These are phyloP conservation scores for Simalia tracyae DNA, from an alignment of 2,797 vertebrate genomes.

Conservation along the genomic window DNA sequence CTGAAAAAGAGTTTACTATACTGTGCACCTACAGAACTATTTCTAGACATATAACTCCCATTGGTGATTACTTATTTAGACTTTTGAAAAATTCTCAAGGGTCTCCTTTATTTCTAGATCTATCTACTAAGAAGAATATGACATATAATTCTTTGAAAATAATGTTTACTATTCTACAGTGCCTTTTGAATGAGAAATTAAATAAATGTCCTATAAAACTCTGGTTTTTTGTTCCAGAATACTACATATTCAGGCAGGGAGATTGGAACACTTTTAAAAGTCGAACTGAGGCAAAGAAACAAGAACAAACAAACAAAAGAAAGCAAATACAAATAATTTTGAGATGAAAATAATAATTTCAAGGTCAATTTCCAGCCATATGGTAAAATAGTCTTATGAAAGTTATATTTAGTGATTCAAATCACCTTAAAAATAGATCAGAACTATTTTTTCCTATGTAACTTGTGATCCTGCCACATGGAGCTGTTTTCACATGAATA, in stretches of 20 bases:
- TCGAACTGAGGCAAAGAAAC: not conserved
- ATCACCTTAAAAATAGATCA: not conserved
- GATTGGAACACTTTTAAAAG: not conserved
- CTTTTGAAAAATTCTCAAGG: not conserved
- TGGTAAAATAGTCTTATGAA: not conserved
- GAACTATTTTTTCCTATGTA: not conserved
- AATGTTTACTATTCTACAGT: not conserved
- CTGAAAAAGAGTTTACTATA: not conserved
- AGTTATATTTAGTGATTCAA: not conserved
- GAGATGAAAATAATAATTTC: not conserved
- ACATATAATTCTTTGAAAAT: not conserved
- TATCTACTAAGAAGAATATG: not conserved
- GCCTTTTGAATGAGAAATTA: not conserved
- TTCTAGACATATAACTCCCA: not conserved
- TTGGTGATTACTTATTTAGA: not conserved
- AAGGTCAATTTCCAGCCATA: not conserved
- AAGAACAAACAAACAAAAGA: not conserved
- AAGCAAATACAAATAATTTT: not conserved
- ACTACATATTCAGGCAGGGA: not conserved
- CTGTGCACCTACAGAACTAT: not conserved
- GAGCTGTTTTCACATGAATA: not conserved
- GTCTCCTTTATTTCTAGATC: not conserved
- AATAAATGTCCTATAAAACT: not conserved
- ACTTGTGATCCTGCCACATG: not conserved
- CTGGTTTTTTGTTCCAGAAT: not conserved